phyloP scores from a whole-genome alignment of 2,797 vertebrate species.

The Mormyrops boulengeri region DNA sequence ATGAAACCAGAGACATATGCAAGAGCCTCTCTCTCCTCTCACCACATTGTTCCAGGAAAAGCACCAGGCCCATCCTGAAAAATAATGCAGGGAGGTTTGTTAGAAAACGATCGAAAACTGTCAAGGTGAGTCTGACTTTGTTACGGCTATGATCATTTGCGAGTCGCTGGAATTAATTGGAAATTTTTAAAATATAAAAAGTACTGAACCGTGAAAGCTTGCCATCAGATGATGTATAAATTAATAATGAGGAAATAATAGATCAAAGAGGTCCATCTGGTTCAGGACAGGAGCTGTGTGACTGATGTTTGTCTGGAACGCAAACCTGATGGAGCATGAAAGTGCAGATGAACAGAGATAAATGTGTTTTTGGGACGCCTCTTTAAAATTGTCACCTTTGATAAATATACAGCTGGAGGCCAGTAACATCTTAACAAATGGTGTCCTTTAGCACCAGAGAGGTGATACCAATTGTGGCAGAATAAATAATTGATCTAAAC shows the following conservation, averaged over 20 bases:
- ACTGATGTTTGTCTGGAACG: slow-evolving; percentile 23
- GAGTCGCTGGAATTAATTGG: slow-evolving; percentile 23
- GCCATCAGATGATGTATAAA: slow-evolving; percentile 27
- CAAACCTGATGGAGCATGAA: slow-evolving; percentile 42
- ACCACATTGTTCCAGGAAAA: not conserved
- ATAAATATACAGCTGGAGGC: slow-evolving; percentile 39
- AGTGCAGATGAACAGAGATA: slow-evolving; percentile 45
- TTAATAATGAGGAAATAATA: slow-evolving; percentile 40
- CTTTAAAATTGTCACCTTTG: slow-evolving; percentile 31
- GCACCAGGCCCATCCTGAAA: not conserved
- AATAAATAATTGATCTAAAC: not conserved
- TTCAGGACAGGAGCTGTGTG: slow-evolving; percentile 17
- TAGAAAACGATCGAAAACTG: not conserved
- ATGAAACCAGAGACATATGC: not conserved
- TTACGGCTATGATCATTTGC: slow-evolving; percentile 8
- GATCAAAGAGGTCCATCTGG: slow-evolving; percentile 29
- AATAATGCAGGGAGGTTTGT: not conserved
- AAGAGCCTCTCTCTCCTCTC: not conserved
- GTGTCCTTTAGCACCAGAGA: not conserved
- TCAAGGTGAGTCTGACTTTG: slow-evolving; percentile 30
- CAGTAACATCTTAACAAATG: slow-evolving; percentile 40
- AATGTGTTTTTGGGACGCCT: slow-evolving; percentile 35
- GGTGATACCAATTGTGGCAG: not conserved
- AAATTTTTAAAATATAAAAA: slow-evolving; percentile 23
- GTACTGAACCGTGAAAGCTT: slow-evolving; percentile 26